These are phyloP conservation scores for Proteles cristata DNA, from an alignment of 2,113 vertebrate genomes.

Conservation along the genomic window DNA sequence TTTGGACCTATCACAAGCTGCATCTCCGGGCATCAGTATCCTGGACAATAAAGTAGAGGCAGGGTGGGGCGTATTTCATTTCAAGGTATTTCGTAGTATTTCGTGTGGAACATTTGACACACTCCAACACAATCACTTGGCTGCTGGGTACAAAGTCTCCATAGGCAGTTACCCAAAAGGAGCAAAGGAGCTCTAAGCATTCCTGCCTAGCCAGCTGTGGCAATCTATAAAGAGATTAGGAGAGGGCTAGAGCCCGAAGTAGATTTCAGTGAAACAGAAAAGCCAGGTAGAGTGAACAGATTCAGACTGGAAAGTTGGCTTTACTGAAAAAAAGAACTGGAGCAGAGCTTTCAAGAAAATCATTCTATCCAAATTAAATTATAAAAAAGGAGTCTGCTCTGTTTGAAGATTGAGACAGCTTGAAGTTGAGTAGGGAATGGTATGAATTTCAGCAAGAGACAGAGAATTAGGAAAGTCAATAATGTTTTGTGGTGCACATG, in stretches of 20 bases:
- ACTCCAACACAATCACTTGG: not conserved
- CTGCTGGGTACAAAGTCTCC: not conserved
- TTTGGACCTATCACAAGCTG: not conserved
- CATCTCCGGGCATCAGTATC: not conserved
- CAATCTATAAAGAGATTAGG: slow-evolving; percentile 4
- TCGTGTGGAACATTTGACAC: not conserved
- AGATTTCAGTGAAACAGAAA: slow-evolving; percentile 36
- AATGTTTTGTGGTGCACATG: slow-evolving; percentile 80
- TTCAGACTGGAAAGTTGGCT: slow-evolving; percentile 48
- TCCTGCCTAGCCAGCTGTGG: slow-evolving; percentile 26
- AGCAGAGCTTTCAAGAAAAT: slow-evolving; percentile 69
- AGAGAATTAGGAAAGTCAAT: slow-evolving; percentile 69
- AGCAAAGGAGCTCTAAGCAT: not conserved
- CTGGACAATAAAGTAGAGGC: not conserved
- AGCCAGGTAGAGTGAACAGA: slow-evolving; percentile 57
- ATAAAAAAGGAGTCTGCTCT: slow-evolving; percentile 66
- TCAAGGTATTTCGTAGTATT: not conserved
- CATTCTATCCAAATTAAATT: slow-evolving; percentile 73
- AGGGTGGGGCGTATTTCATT: not conserved
- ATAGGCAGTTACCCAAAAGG: not conserved
- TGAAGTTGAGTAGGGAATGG: slow-evolving; percentile 64
- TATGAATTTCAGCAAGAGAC: slow-evolving; percentile 75
- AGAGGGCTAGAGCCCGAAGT: not conserved
- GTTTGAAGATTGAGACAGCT: slow-evolving; percentile 72
- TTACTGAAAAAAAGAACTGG: slow-evolving; percentile 68